These are phyloP conservation scores for Archilochus colubris DNA, from an alignment of 2,113 vertebrate genomes.

Conservation along the genomic window DNA sequence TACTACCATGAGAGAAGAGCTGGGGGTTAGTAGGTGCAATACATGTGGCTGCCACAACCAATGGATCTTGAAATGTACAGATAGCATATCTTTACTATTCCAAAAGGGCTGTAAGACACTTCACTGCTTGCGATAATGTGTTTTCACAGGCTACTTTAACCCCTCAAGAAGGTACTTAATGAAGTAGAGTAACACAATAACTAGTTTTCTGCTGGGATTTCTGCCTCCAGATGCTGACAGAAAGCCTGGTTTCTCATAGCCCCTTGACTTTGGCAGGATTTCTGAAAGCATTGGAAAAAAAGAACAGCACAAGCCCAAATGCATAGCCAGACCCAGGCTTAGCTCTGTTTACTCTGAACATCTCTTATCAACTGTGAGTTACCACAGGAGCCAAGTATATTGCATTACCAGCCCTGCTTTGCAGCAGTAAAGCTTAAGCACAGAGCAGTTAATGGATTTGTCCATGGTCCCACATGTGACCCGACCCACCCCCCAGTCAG, in stretches of 20 bases:
- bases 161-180: constrained; percentile 32
- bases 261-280: constrained; percentile 8
- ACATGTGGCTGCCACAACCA: not conserved
- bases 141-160: constrained; percentile 61
- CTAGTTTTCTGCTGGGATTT: constrained; percentile 37
- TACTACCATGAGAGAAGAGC: not conserved
- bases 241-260: constrained; percentile 13
- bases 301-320: not conserved
- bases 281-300: constrained; percentile 23
- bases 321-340: constrained; percentile 51
- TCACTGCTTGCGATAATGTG: not conserved
- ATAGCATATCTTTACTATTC: constrained; percentile 8
- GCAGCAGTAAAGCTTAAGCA: constrained; percentile 45
- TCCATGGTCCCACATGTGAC: constrained; percentile 30
- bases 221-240: not conserved
- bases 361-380: constrained; percentile 59
- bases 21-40: not conserved
- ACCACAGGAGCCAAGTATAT: constrained; percentile 55
- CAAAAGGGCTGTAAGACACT: constrained; percentile 19
- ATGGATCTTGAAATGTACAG: not conserved
- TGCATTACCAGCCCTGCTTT: constrained; percentile 46
- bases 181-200: constrained; percentile 34
- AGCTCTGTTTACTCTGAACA: constrained; percentile 54
- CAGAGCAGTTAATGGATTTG: constrained; percentile 65
- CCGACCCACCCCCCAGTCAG: not conserved